phyloP scores from a whole-genome alignment of 2,888 invertebrate species.

The Thera obeliscata region DNA sequence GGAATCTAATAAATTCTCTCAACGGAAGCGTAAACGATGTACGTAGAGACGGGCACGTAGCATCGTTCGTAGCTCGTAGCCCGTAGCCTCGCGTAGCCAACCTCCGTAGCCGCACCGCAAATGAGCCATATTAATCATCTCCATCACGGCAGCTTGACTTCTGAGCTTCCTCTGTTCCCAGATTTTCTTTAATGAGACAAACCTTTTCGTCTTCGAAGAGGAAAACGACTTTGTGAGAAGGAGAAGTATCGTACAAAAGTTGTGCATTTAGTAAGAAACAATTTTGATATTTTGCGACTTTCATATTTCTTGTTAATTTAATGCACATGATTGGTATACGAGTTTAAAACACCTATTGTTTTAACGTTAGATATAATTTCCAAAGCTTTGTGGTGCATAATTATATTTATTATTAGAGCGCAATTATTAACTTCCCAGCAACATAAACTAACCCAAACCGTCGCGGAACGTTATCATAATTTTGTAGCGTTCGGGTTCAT shows the following conservation, averaged over 20 bases:
- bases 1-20: constrained; percentile 79
- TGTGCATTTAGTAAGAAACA: constrained; percentile 17
- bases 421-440: constrained; percentile 27
- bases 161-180: constrained; percentile 72
- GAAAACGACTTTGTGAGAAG: constrained; percentile 42
- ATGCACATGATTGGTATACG: too few species aligned
- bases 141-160: constrained; percentile 78
- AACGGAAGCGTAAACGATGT: constrained; percentile 81
- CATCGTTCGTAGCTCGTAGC: constrained; percentile 55
- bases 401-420: constrained; percentile 26
- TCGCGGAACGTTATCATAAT: constrained; percentile 38
- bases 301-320: too few species aligned
- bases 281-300: constrained; percentile 7
- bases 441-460: constrained; percentile 26
- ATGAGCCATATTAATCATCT: constrained; percentile 83
- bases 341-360: neutral
- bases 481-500: constrained; percentile 32
- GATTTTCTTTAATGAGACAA: constrained; percentile 70
- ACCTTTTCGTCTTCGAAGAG: constrained; percentile 41
- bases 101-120: constrained; percentile 65
- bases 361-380: neutral
- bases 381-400: constrained; percentile 2
- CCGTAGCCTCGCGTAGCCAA: constrained; percentile 53
- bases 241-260: constrained; percentile 40
- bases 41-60: constrained; percentile 78